Evolutionary conservation across 2,797 vertebrate genomes (phyloP), one percentile per base, ranked within the genome.

Genomic region (Cyprinodon diabolis): DNA sequence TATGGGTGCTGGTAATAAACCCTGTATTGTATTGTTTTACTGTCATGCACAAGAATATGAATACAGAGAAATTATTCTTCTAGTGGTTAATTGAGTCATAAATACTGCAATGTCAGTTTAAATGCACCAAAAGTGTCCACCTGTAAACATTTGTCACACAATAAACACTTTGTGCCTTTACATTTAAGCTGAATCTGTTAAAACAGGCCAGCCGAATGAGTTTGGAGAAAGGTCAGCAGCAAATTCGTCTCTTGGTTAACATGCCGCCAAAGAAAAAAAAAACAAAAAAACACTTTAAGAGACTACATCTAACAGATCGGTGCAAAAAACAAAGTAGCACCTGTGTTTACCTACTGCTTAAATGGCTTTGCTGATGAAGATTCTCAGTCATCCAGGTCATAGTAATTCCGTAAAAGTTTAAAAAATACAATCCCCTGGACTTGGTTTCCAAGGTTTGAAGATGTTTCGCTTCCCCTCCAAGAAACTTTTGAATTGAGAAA

Each of bases 121-220:
- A 37, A 70, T 52, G 48, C 66, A 49, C 5, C 12, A 57, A 35
- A 77, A 68, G 69, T 25, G 69, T 12, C 21, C 21, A 8, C 57
- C 57, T 35, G 72, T n/a, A 52, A 0, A 47, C 40, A 47, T 21
- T 70, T 60, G 67, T 51, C 13, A 51, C 8, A 25, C 25, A 65
- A 72, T 25, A 35, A 52, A 67, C 63, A 58, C 12, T n/a, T 67
- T 43, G 13, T 78, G 58, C 37, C 65, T 52, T 55, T 57, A 56
- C 54, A 30, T 17, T 62, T 11, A n/a, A 67, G 77, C 82, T 85
- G 54, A 87, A 78, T 89, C 76, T 69, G 79, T 84, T 72, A 86
- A 87, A 80, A 67, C 19, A 66, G 55, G 74, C 37, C 55, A 70
- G 63, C 49, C 35, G 13, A 57, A 70, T 1, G 1, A 55, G 74